Evolutionary conservation across 1,140 invertebrate genomes (phyloP), one percentile per base, ranked within the genome.

Genomic region (Neelides sp.): DNA sequence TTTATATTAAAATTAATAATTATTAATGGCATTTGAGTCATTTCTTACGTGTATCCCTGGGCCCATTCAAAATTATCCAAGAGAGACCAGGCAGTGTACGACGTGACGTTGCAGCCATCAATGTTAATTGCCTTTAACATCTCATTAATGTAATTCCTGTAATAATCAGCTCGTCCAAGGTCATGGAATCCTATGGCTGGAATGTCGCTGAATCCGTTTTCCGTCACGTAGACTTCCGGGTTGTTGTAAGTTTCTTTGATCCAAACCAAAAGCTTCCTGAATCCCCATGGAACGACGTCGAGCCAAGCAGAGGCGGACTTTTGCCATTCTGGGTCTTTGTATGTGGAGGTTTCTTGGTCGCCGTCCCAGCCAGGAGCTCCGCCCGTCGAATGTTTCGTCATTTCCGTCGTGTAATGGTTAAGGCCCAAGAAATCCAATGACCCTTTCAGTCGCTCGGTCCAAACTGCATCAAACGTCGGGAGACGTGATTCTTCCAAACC

Each of bases 231-330:
- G 1, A 83, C 67, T 13, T 66, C 58, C 0, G 75, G 71, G 62
- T 79, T 76, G 40, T 71, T 64, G 58, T 80, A 85, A 10, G 70
- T 64, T 0, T 67, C 62, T 35, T 70, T 69, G 8, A 85, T 71
- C 71, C 75, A 78, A 32, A 74, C 75, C 8, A 83, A 61, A 24
- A 77, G 63, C 55, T 75, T 74, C 23, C 78, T 70, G 48, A 85
- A 72, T 7, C 79, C 81, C 50, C 50, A 52, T 5, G 50, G 50
- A 4, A 30, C 43, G 10, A 43, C 37, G 24, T 50, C 50, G 1
- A 45, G 4, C 53, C 47, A 50, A 35, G 10, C 17, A 12, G 34
- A 26, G 8, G 22, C 43, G 3, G 44, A 37, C 2, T 26, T 13
- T 32, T 39, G 43, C 50, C 50, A 52, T 5, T 4, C 10, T 1